Evolutionary conservation across 2,797 vertebrate genomes (phyloP).

Genomic region (Brachyrhaphis roseni): DNA sequence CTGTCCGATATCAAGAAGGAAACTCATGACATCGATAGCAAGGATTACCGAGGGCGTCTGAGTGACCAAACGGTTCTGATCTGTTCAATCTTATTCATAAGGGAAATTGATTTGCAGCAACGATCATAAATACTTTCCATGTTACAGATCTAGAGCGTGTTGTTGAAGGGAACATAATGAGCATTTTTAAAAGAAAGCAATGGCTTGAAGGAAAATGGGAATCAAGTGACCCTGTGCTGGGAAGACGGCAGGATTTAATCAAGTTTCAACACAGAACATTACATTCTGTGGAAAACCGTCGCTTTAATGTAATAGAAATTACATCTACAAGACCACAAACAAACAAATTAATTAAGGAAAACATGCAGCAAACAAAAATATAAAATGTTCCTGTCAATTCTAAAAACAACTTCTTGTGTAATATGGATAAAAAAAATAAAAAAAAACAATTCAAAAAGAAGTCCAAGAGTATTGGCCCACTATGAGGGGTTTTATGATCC

Average conservation of each 20-base stretch:
- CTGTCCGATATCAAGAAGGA: not conserved
- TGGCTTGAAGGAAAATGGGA: not conserved
- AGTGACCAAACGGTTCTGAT: not conserved
- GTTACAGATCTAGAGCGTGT: not conserved
- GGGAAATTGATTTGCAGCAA: too few species aligned
- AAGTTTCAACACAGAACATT: conserved; percentile 27
- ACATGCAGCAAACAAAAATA: not conserved
- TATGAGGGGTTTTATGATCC: conserved; percentile 35
- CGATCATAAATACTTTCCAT: not conserved
- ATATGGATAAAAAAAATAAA: not conserved
- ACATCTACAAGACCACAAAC: not conserved
- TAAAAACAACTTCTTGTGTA: not conserved
- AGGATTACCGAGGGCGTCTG: not conserved
- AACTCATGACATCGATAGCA: not conserved
- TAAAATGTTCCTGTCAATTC: not conserved
- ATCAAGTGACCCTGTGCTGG: not conserved
- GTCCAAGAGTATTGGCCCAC: conserved; percentile 1
- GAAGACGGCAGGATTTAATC: conserved; percentile 50
- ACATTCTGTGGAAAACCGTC: conserved; percentile 32
- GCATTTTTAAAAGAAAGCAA: not conserved
- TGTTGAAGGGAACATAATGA: not conserved
- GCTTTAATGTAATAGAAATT: conserved; percentile 10
- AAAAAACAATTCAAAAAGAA: not conserved
- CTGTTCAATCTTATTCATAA: too few species aligned
- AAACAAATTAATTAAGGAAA: not conserved